These are phyloP conservation scores for Eupithecia dodoneata DNA, from an alignment of 2,888 invertebrate genomes.

Conservation along the genomic window DNA sequence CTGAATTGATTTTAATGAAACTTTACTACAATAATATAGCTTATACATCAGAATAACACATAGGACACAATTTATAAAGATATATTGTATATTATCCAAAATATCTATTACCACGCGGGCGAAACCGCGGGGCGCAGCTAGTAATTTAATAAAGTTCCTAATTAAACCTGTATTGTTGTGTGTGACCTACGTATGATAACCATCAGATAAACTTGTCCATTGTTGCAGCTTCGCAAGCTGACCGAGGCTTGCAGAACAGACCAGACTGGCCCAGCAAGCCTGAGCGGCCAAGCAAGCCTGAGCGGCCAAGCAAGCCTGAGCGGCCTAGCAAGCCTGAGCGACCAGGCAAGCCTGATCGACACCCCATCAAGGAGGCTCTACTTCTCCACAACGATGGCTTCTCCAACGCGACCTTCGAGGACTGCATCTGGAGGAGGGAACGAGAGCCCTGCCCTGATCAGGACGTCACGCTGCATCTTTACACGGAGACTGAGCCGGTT, in stretches of 20 bases:
- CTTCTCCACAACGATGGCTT: conserved; percentile 84
- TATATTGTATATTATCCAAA: no score
- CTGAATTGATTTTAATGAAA: no score
- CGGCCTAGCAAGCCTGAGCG: conserved; percentile 63
- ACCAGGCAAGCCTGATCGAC: conserved; percentile 53
- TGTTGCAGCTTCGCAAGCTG: conserved; percentile 14
- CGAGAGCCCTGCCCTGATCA: conserved; percentile 89
- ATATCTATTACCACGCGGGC: no score
- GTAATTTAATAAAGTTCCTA: no score
- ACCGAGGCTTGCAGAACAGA: conserved; percentile 18
- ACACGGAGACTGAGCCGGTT: conserved; percentile 83
- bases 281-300: conserved; percentile 45
- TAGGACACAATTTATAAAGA: no score
- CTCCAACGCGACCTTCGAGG: conserved; percentile 85
- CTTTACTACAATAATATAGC: no score
- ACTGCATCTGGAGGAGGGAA: conserved; percentile 89
- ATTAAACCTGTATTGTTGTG: no score
- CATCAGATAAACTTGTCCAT: no score
- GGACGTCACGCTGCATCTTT: conserved; percentile 86
- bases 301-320: conserved; percentile 52
- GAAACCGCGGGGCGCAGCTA: no score
- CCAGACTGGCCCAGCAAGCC: conserved; percentile 52
- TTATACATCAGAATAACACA: no score
- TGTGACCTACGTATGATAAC: no score
- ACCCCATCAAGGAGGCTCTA: conserved; percentile 86